Conservation (phyloP, 2,113 vertebrate species). For the Cervus canadensis region DNA sequence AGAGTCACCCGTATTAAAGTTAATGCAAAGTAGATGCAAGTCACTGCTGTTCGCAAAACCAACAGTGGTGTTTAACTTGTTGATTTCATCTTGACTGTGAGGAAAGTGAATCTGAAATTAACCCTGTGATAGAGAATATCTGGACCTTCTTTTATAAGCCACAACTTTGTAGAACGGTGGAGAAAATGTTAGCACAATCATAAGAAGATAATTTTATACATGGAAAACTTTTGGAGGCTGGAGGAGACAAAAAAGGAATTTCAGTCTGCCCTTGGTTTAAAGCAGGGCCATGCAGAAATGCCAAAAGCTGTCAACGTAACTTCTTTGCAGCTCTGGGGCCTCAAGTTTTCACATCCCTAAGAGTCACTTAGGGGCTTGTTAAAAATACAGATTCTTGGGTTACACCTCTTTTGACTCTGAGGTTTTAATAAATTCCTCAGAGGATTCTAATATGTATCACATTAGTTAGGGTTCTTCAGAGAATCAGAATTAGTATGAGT, state of each 20-base stretch:
- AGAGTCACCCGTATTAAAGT: constrained; percentile 6
- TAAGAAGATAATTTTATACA: neutral
- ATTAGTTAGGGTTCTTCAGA: neutral
- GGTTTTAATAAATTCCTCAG: constrained; percentile 18
- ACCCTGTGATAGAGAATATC: neutral
- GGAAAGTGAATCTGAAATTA: constrained; percentile 21
- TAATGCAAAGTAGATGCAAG: neutral
- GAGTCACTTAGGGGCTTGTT: neutral
- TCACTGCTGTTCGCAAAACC: neutral
- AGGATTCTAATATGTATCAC: neutral
- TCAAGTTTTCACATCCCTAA: neutral
- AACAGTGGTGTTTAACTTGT: constrained; percentile 7
- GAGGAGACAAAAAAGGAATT: neutral
- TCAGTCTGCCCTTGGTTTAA: constrained; percentile 19
- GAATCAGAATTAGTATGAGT: neutral
- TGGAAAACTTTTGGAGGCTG: neutral
- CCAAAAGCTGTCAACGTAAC: neutral
- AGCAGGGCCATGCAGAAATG: neutral
- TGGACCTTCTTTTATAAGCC: neutral
- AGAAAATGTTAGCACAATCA: constrained; percentile 6
- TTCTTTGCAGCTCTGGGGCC: neutral
- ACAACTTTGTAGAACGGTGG: neutral
- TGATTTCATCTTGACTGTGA: neutral
- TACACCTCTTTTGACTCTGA: neutral
- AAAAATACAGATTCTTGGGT: constrained; percentile 7